Evolutionary conservation across 2,797 vertebrate genomes (phyloP).

Genomic region (Spea hammondii): DNA sequence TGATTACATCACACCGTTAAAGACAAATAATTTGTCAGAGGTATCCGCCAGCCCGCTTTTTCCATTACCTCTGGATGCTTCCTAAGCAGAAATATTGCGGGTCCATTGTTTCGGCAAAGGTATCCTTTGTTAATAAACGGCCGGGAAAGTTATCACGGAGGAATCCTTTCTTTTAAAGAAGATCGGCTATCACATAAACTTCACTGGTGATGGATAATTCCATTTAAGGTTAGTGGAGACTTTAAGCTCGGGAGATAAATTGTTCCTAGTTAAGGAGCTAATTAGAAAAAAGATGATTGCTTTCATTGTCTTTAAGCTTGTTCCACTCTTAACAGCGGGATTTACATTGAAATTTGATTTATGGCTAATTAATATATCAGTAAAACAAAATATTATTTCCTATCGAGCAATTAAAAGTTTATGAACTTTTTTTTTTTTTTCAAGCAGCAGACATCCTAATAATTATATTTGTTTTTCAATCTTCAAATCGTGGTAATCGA

Average conservation of each 20-base stretch:
- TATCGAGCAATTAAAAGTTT: constrained; percentile 50
- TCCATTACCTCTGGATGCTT: constrained; percentile 46
- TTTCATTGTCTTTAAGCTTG: constrained; percentile 49
- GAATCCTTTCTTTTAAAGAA: constrained; percentile 35
- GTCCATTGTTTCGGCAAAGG: constrained; percentile 34
- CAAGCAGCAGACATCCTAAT: background rate
- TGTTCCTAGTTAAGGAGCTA: constrained; percentile 53
- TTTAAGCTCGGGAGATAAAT: constrained; percentile 51
- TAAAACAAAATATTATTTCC: constrained; percentile 51
- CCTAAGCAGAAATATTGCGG: constrained; percentile 44
- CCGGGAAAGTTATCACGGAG: constrained; percentile 47
- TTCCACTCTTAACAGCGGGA: constrained; percentile 49
- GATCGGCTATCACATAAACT: constrained; percentile 53
- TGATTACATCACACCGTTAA: background rate
- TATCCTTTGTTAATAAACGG: constrained; percentile 46
- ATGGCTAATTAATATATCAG: constrained; percentile 54
- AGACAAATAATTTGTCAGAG: constrained; percentile 15
- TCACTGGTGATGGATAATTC: constrained; percentile 53
- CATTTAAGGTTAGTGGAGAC: constrained; percentile 53
- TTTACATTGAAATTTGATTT: constrained; percentile 54
- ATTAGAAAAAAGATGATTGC: constrained; percentile 55
- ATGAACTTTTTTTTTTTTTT: constrained; percentile 30
- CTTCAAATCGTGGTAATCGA: too few relatives aligned
- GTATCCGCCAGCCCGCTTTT: constrained; percentile 14
- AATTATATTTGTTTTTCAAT: background rate